Evolutionary conservation across 2,888 invertebrate species (phyloP), one percentile per base, ranked within the genome.

Genomic region (Synanthedon vespiformis): DNA sequence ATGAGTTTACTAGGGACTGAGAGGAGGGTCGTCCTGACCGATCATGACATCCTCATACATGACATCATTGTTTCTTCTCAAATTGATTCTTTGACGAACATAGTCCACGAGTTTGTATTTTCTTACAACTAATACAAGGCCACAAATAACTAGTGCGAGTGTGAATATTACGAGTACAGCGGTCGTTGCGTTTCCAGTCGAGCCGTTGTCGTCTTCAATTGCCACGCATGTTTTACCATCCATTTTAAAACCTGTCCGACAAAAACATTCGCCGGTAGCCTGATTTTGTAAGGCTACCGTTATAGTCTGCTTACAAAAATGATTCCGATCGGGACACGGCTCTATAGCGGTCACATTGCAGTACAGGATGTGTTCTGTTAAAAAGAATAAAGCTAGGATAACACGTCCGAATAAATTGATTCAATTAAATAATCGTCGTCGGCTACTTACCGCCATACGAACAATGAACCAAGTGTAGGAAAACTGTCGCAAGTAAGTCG

Each of bases 1-100:
- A 6, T 18, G 4, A 18, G 18, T 48, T 18, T 61, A 57, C 62
- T 80, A 88, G 40, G 84, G 88, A 57, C 80, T 81, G 51, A 88
- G 72, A 0, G 88, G 88, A 0, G 88, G 88, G 58, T 88, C 88
- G 53, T 88, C 88, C 53, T 87, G 85, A 2, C 88, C 88, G 48
- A 88, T 88, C 88, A 88, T 88, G n/a, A 88, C 88, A 62, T 88
- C 88, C 62, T 88, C 88, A 41, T 88, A 88, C 75, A 84, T 82
- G 2, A 84, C 72, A 64, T 87, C 80, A 58, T 79, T 79, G 57
- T 76, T 79, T 58, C 85, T 74, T 56, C 82, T 72, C 13, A 67
- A 60, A 55, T 78, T 77, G 49, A 88, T 79, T 58, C 77, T 85
- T 58, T 85, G 79, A 40, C 75, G 71, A 50, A 78, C 59, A 61